Evolutionary conservation across 1,140 invertebrate species (phyloP), one percentile per base, ranked within the genome.

Genomic region (Achroia grisella): DNA sequence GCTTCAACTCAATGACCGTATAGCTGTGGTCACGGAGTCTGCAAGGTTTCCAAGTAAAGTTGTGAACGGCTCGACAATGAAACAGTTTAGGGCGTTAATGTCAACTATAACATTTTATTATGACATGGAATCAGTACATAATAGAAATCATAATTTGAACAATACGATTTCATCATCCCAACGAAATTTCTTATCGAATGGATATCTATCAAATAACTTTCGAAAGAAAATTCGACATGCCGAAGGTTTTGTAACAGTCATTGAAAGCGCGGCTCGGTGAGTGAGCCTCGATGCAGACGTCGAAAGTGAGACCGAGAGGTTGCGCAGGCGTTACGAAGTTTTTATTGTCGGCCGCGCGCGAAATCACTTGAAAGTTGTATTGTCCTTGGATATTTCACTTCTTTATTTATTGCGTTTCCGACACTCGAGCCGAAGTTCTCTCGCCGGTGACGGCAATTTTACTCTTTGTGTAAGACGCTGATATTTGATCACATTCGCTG

Each of bases 291-390:
- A 52, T 53, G 59, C 62, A 70, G 71, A 67, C 66, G 76, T 81
- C 76, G 79, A 81, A 79, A 81, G 79, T 83, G 71, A 80, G 71
- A 76, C 75, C 71, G 75, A 74, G 75, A 77, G 71, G 76, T 84
- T 82, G 80, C 80, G 76, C 76, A 80, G 73, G 69, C 74, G 69
- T 78, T 77, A 77, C 76, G 79, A 77, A 83, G 75, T 84, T 84
- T 81, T 84, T 84, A 81, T 79, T 77, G 80, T 80, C 73, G 77
- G 74, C 71, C 54, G 80, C 75, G 75, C 80, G 80, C 80, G 80
- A 84, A 84, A 84, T 84, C 80, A 77, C 72, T 84, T 77, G 80
- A 84, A 84, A 84, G 80, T 84, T 77, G 76, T 75, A 76, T 76
- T 81, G 80, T 82, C 80, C 80, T 84, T 84, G 78, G 75, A 70